Base-by-base conservation (phyloP, 2,888 invertebrate genomes). In the Drosophila gaucha region DNA sequence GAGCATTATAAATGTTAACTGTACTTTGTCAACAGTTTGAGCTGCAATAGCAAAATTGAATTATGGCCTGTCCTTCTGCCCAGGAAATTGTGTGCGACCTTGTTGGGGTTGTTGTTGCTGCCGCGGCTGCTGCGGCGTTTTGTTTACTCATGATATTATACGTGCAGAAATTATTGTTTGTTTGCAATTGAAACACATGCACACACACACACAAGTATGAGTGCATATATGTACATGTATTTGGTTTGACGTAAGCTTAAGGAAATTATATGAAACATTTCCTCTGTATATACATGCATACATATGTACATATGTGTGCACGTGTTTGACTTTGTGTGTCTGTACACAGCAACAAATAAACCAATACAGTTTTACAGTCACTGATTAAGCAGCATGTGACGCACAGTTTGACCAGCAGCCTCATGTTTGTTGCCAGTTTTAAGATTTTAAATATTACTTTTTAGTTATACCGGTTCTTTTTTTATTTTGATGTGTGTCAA, bases 111-210 rank as follows among this genome's bases (percentile, higher is more conserved):
- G 76, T 60, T 64, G 50, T 33, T 33, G 36, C 51, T 54, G n/a
- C 18, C n/a, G 28, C 31, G 26, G 24, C 14, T 22, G 28, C 36
- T 58, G 51, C 43, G 50, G 52, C 55, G 47, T 41, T 67, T 57
- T 65, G 66, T 80, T 74, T 85, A 74, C 57, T 50, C 38, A 58
- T 74, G 64, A 78, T 71, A 82, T 82, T 71, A 82, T 71, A 57
- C 35, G 51, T 52, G 60, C 65, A 67, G 59, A 64, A 64, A 47
- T 55, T 64, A 36, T 54, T 38, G 60, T 43, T 57, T 58, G 26
- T 67, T 68, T n/a, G n/a, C n/a, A n/a, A n/a, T n/a, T n/a, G n/a
- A n/a, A n/a, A n/a, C n/a, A 66, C 66, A 59, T 57, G 30, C 22
- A 14, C 10, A 38, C n/a, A 46, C 5, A 20, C 12, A 41, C 9